phyloP scores from a whole-genome alignment of 2,797 vertebrate genomes.

The Bovichtus variegatus region DNA sequence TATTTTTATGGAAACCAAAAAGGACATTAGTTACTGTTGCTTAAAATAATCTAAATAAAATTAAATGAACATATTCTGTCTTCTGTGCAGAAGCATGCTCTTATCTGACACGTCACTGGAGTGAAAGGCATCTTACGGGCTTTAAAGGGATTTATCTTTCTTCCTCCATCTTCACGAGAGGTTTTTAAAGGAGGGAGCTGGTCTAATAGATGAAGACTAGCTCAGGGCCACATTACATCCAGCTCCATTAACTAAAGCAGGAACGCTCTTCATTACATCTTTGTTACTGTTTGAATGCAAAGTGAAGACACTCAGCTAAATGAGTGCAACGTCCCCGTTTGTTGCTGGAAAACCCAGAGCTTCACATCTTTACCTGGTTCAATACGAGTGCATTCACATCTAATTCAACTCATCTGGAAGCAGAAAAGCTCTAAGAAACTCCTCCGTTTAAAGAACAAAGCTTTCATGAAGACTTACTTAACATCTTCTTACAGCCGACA shows the following conservation, averaged over 20 bases:
- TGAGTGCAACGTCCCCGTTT: neutral
- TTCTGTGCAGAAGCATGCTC: neutral
- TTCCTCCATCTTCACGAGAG: neutral
- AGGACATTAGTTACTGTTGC: too few relatives aligned
- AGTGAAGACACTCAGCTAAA: neutral
- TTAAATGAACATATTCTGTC: neutral
- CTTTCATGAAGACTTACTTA: neutral
- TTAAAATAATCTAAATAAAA: too few relatives aligned
- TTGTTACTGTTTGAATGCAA: conserved; percentile 5
- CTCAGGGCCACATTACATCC: conserved; percentile 20
- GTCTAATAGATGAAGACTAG: neutral
- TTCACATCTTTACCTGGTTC: neutral
- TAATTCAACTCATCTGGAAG: neutral
- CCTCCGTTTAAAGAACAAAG: neutral
- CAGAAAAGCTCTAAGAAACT: neutral
- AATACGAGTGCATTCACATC: neutral
- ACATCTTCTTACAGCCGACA: neutral
- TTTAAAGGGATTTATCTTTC: conserved; percentile 5
- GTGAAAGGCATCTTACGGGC: neutral
- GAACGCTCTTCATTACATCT: neutral
- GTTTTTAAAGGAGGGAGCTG: neutral
- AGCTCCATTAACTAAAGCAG: conserved; percentile 21
- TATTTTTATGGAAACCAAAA: too few relatives aligned
- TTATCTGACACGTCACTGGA: neutral
- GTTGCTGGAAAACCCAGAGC: neutral